Conservation (phyloP, 2,888 invertebrate species). For the Dasypolia templi region DNA sequence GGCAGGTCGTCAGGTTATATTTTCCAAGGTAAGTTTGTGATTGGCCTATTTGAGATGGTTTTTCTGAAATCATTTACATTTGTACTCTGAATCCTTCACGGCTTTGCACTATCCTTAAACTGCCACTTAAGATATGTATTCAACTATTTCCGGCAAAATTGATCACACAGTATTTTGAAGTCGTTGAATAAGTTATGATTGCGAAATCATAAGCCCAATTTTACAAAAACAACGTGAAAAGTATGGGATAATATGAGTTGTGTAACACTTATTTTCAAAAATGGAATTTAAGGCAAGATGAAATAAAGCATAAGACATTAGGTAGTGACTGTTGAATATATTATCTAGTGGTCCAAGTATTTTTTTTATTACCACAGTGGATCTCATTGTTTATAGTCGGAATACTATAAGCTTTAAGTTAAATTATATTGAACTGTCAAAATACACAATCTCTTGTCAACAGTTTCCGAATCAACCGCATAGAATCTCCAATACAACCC, state of each 20-base stretch:
- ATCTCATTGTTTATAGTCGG: too few species aligned
- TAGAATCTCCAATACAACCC: constrained; percentile 96
- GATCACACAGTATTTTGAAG: not conserved
- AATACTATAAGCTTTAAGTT: too few species aligned
- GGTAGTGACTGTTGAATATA: too few species aligned
- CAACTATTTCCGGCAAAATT: too few species aligned
- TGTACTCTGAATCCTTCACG: too few species aligned
- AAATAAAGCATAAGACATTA: too few species aligned
- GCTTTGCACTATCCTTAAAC: not conserved
- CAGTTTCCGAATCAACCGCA: constrained; percentile 96
- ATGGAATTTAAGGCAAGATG: too few species aligned
- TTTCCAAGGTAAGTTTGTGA: constrained; percentile 93
- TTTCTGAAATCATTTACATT: not conserved
- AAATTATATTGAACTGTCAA: too few species aligned
- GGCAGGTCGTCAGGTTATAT: constrained; percentile 96
- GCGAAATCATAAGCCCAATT: not conserved
- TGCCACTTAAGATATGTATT: not conserved
- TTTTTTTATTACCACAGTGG: too few species aligned
- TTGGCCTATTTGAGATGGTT: not conserved
- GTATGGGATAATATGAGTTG: too few species aligned
- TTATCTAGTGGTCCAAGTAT: too few species aligned
- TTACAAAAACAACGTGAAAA: not conserved
- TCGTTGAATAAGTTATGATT: not conserved
- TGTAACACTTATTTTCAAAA: too few species aligned
- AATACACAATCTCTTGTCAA: constrained; percentile 10